Evolutionary conservation across 2,888 invertebrate species (phyloP).

Genomic region (Drosophila nr. perissopoda): DNA sequence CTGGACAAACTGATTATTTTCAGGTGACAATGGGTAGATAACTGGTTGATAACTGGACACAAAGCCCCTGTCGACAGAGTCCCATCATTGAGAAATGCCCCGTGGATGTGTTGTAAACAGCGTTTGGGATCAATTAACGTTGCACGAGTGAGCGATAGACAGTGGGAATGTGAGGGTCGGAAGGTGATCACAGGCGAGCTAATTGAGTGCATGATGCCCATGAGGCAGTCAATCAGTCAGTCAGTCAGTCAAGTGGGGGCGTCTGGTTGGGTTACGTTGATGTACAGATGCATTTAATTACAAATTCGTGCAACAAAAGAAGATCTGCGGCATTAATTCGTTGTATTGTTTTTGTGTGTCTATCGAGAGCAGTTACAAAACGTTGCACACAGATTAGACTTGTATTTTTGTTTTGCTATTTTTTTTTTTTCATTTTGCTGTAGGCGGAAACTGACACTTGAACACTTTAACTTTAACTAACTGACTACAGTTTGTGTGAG

Average conservation of each 20-base stretch:
- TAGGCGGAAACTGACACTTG: constrained; percentile 71
- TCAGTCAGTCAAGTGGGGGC: constrained; percentile 20
- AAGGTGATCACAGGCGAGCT: constrained; percentile 30
- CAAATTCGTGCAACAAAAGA: constrained; percentile 10
- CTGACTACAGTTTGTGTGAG: constrained; percentile 21
- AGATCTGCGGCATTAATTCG: constrained; percentile 26
- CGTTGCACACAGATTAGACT: constrained; percentile 34
- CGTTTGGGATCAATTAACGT: constrained; percentile 36
- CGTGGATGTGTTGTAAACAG: constrained; percentile 12
- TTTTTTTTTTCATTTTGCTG: constrained; percentile 14
- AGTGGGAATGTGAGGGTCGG: not conserved
- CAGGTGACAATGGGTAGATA: constrained; percentile 56
- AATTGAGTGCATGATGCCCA: constrained; percentile 47
- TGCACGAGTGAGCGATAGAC: not conserved
- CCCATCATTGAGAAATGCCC: constrained; percentile 26
- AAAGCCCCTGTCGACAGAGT: not conserved
- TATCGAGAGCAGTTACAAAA: constrained; percentile 35
- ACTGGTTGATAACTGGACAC: constrained; percentile 1
- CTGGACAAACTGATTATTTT: constrained; percentile 35
- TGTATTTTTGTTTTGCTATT: constrained; percentile 6
- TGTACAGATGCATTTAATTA: constrained; percentile 12
- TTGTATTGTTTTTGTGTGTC: constrained; percentile 20
- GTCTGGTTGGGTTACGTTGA: constrained; percentile 28
- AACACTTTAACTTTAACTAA: constrained; percentile 36
- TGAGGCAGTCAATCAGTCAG: constrained; percentile 1